Percentiles rank a stretch among this genome's conserved stretches.
These are phyloP conservation scores for Hemithea aestivaria DNA, from an alignment of 2,888 invertebrate species.

Conservation along the genomic window DNA sequence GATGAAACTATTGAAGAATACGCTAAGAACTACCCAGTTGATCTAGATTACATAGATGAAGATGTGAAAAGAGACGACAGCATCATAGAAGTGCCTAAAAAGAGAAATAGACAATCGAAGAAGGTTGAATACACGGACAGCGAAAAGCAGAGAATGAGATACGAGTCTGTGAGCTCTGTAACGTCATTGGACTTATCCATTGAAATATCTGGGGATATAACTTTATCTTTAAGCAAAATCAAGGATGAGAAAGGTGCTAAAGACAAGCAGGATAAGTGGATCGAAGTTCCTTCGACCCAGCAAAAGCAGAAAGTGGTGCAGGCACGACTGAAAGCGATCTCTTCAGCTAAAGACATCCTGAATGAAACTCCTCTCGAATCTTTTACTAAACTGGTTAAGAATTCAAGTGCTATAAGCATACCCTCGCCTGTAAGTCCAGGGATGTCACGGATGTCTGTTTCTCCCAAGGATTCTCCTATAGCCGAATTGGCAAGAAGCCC, in stretches of 20 bases:
- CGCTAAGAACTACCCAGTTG: slow-evolving; percentile 59
- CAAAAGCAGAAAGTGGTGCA: slow-evolving; percentile 72
- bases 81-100: slow-evolving; percentile 49
- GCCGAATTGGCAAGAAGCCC: slow-evolving; percentile 47
- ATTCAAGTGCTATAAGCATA: slow-evolving; percentile 42
- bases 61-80: slow-evolving; percentile 72
- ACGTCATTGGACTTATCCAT: slow-evolving; percentile 62
- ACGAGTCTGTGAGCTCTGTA: slow-evolving; percentile 64
- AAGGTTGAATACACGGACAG: slow-evolving; percentile 68
- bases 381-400: slow-evolving; percentile 62
- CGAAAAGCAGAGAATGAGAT: slow-evolving; percentile 65
- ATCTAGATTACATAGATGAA: slow-evolving; percentile 69
- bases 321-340: slow-evolving; percentile 69
- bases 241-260: slow-evolving; percentile 49
- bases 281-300: slow-evolving; percentile 62
- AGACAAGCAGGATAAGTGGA: slow-evolving; percentile 64
- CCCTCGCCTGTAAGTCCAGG: slow-evolving; percentile 34
- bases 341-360: slow-evolving; percentile 57
- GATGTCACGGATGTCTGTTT: slow-evolving; percentile 53
- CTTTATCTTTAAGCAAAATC: slow-evolving; percentile 57
- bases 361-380: slow-evolving; percentile 56
- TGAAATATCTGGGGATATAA: slow-evolving; percentile 61
- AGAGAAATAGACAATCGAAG: slow-evolving; percentile 62
- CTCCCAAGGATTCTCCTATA: slow-evolving; percentile 53
- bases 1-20: slow-evolving; percentile 77